Percentiles rank a stretch among this genome's conserved stretches.
Conservation (phyloP, 2,888 invertebrate genomes). For the Ormia ochracea region DNA sequence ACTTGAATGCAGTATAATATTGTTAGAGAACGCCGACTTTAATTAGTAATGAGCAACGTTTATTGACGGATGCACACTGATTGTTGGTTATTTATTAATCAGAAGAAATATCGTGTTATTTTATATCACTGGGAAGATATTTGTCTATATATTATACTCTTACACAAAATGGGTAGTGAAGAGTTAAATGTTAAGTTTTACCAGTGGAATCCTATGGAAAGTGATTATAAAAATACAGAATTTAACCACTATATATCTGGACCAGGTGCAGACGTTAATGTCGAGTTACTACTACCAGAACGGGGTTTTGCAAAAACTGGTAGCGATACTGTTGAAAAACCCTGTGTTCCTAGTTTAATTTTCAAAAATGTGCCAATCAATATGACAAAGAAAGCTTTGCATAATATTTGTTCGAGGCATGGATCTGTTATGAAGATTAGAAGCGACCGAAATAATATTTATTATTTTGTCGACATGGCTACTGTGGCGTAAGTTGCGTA, state of each 20-base stretch:
- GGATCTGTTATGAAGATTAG: conserved; percentile 55
- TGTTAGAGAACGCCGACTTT: no score
- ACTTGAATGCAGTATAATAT: no score
- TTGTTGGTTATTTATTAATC: no score
- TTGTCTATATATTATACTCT: background rate
- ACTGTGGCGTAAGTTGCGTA: conserved; percentile 62
- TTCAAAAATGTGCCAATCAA: conserved; percentile 61
- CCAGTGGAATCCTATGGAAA: conserved; percentile 68
- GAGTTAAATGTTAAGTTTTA: conserved; percentile 51
- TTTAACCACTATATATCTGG: conserved; percentile 67
- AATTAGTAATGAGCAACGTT: no score
- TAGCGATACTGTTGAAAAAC: background rate
- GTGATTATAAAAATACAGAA: conserved; percentile 64
- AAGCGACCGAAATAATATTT: conserved; percentile 58
- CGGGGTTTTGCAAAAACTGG: conserved; percentile 39
- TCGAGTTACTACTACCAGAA: conserved; percentile 62
- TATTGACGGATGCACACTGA: no score
- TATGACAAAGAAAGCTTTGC: conserved; percentile 62
- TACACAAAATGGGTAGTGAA: conserved; percentile 81
- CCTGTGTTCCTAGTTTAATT: conserved; percentile 59
- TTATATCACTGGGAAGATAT: background rate
- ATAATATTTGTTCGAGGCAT: conserved; percentile 63
- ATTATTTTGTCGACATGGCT: conserved; percentile 61
- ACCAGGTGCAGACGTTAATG: conserved; percentile 65
- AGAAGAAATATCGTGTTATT: no score